Base-by-base conservation (phyloP, 2,797 vertebrate genomes). In the Eurystomus glaucurus region DNA sequence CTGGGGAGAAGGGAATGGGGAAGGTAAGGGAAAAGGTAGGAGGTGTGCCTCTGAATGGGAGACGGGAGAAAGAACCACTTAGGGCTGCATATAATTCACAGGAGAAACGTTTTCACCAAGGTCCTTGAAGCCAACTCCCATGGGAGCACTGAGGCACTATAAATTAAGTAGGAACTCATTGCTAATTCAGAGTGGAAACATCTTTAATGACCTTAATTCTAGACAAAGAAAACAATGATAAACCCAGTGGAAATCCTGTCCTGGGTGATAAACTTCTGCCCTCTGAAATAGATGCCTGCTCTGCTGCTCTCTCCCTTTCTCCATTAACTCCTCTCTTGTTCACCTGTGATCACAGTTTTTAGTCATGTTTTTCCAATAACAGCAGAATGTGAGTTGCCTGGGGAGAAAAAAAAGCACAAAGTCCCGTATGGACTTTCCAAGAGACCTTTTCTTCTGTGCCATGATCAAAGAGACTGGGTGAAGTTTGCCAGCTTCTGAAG, bases 171-270 rank as follows among this genome's bases (percentile, higher is more conserved):
- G 45, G 88, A 88, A 29, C 82, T 93, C 89, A 84, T 94, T 90
- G 87, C 54, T 97, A 78, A 94, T 97, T 96, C 76, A 93, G 54
- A 72, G 54, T 84, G 94, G 90, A 96, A 96, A 72, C 61, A 74
- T 95, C 89, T 79, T 78, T 81, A 84, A 83, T 71, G 85, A 78
- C 82, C 37, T 95, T 71, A 84, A 88, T 69, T 96, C 91, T 65
- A 94, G 80, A 86, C 90, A 85, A 45, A 75, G 57, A 70, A 48
- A 91, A 90, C 61, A 65, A 37, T 75, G 61, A 94, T 84, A 93
- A 93, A 94, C 61, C 26, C 41, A 43, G 35, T 82, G 88, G 95
- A 95, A 88, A 94, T 79, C 72, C 54, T 91, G 93, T 91, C 82
- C 37, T 33, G 19, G 17, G 15, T 79, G 96, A 92, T 92, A 90